Evolutionary conservation across 2,113 vertebrate genomes (phyloP).

Genomic region (Megaceryle torquata): DNA sequence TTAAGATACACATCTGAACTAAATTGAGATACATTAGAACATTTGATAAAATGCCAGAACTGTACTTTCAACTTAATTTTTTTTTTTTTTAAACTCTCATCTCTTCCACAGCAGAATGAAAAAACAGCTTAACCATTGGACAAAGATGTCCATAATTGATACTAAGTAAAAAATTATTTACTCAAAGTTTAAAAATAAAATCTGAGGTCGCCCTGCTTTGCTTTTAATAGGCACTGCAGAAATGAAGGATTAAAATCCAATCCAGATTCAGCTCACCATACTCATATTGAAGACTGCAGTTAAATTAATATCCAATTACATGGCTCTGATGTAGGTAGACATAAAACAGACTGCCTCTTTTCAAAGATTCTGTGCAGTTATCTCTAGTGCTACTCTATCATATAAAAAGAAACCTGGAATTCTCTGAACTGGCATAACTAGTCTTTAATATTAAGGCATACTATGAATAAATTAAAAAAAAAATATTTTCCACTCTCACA

Average conservation of each 20-base stretch:
- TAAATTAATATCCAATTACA: not conserved
- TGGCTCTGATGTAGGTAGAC: not conserved
- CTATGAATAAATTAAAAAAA: not conserved
- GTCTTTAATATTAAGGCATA: not conserved
- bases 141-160: not conserved
- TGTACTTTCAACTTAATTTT: not conserved
- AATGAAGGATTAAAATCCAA: not conserved
- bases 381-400: not conserved
- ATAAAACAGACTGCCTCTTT: not conserved
- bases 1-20: not conserved
- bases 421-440: not conserved
- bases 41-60: not conserved
- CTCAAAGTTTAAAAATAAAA: not conserved
- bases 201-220: not conserved
- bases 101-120: not conserved
- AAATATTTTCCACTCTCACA: not conserved
- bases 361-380: not conserved
- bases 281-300: not conserved
- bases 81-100: not conserved
- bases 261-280: not conserved
- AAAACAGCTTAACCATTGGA: not conserved
- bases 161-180: not conserved
- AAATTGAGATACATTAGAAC: not conserved
- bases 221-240: not conserved
- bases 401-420: not conserved